A percentile compares a stretch with the other conserved stretches of the same genome.
phyloP scores from a whole-genome alignment of 2,113 vertebrate species.

The Proterorhinus semilunaris region DNA sequence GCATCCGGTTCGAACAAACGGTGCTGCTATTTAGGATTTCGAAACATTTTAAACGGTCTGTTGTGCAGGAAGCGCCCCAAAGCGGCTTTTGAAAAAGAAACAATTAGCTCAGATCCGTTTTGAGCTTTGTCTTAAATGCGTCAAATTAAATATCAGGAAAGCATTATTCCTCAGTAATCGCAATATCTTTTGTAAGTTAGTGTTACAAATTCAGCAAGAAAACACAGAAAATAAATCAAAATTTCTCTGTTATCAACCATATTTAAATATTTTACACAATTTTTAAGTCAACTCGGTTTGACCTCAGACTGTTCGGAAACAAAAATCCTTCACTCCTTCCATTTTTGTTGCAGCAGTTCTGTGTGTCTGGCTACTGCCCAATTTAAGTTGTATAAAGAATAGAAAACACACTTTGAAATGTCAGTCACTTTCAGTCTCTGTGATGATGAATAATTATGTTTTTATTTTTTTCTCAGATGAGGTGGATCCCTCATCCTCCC shows the following conservation, averaged over 20 bases:
- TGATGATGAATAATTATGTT: constrained; percentile 75
- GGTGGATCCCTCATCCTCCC: constrained; percentile 57
- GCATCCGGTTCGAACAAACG: constrained; percentile 58
- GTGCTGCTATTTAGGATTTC: constrained; percentile 42
- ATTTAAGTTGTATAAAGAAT: constrained; percentile 50
- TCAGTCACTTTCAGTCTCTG: constrained; percentile 22
- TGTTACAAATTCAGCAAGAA: constrained; percentile 29
- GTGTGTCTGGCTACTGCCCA: constrained; percentile 7
- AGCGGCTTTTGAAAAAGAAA: constrained; percentile 35
- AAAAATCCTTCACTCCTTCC: constrained; percentile 13
- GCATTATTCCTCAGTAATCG: constrained; percentile 26
- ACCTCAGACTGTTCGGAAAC: constrained; percentile 33
- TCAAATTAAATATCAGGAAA: constrained; percentile 41
- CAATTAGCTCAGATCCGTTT: constrained; percentile 28
- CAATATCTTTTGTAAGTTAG: constrained; percentile 11
- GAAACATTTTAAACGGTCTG: constrained; percentile 31
- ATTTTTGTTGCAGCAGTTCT: constrained; percentile 14
- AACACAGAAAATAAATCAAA: constrained; percentile 56
- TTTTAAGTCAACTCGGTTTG: constrained; percentile 54
- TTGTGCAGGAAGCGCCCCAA: constrained; percentile 32
- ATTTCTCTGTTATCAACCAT: constrained; percentile 38
- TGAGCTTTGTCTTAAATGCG: constrained; percentile 38
- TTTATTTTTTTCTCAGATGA: constrained; percentile 91
- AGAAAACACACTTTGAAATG: constrained; percentile 54
- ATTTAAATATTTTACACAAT: constrained; percentile 32